These are phyloP conservation scores for Dolichallabes microphthalmus DNA, from an alignment of 2,113 vertebrate genomes.

Conservation along the genomic window DNA sequence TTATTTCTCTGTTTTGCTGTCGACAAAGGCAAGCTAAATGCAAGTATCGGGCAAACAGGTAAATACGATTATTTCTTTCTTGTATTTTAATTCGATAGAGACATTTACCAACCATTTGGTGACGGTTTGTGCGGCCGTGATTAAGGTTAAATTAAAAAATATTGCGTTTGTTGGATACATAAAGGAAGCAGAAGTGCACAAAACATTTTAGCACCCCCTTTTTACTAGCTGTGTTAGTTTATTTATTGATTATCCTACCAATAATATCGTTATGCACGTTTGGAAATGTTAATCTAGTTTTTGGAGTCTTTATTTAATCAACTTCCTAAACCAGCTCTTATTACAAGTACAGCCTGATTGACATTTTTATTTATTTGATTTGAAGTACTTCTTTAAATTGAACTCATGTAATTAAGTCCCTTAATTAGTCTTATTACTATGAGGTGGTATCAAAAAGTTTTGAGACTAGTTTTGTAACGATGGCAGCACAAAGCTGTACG, in stretches of 20 bases:
- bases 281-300: background rate
- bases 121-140: background rate
- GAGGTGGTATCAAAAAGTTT: background rate
- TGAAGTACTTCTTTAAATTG: background rate
- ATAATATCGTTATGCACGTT: background rate
- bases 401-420: background rate
- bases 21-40: background rate
- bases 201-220: background rate
- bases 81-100: background rate
- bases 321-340: background rate
- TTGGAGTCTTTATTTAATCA: background rate
- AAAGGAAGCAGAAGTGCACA: background rate
- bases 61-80: background rate
- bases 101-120: background rate
- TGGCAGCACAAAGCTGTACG: too few relatives aligned
- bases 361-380: too few relatives aligned
- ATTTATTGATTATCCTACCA: background rate
- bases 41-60: background rate
- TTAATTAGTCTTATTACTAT: too few relatives aligned
- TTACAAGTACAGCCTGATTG: background rate
- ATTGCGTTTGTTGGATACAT: background rate
- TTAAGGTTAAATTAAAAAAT: background rate
- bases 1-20: background rate
- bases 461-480: too few relatives aligned
- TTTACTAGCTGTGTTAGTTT: background rate